Evolutionary conservation across 2,797 vertebrate genomes (phyloP).

Genomic region (Tarsius wallacei): DNA sequence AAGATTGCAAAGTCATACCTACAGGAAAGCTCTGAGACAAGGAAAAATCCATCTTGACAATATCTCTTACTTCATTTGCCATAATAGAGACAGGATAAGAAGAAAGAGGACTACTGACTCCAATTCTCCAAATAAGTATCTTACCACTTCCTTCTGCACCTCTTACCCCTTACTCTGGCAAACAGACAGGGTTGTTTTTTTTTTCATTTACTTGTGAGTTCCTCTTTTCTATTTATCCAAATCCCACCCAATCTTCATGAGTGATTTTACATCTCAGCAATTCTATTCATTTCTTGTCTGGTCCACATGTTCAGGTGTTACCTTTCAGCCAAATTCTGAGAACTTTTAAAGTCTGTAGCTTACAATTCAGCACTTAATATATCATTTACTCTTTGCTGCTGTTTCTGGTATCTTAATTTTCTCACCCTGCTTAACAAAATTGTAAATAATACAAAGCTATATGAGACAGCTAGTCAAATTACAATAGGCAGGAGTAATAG

Average conservation of each 20-base stretch:
- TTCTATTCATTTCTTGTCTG: constrained; percentile 21
- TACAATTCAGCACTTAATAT: constrained; percentile 18
- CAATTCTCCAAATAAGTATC: background rate
- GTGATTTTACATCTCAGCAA: background rate
- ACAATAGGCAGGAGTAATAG: background rate
- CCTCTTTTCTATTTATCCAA: background rate
- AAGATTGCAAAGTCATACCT: background rate
- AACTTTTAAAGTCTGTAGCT: constrained; percentile 20
- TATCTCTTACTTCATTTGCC: background rate
- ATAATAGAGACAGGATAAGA: background rate
- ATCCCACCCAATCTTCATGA: background rate
- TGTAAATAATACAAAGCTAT: constrained; percentile 39
- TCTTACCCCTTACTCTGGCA: background rate
- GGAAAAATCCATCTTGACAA: background rate
- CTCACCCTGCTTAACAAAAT: constrained; percentile 56
- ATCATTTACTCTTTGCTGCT: constrained; percentile 33
- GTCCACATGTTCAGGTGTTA: background rate
- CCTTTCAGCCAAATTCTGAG: background rate
- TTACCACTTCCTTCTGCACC: background rate
- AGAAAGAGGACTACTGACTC: background rate
- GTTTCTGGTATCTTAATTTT: constrained; percentile 65
- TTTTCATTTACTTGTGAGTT: background rate
- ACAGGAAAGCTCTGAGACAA: background rate
- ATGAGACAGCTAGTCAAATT: constrained; percentile 60
- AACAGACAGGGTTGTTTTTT: background rate